Percentiles rank a stretch among this genome's conserved stretches.
Evolutionary conservation across 1,140 invertebrate genomes (phyloP).

Genomic region (Periplaneta americana): DNA sequence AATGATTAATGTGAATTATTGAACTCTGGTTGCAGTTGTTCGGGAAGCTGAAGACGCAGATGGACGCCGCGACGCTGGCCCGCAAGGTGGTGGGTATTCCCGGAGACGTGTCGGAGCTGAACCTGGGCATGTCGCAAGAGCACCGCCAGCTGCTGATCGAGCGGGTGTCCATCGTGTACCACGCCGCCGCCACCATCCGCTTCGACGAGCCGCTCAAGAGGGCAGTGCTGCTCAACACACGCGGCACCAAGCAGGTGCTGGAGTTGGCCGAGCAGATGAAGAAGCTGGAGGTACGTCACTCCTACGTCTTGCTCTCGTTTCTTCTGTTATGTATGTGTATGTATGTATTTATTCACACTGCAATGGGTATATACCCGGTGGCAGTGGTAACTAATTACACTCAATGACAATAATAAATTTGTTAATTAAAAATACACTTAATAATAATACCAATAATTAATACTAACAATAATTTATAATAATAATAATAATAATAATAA

Average conservation of each 20-base stretch:
- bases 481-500: too few species aligned
- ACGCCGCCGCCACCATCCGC: conserved; percentile 84
- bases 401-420: too few species aligned
- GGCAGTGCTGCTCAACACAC: conserved; percentile 67
- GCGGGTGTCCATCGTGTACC: conserved; percentile 78
- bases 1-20: too few species aligned
- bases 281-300: conserved; percentile 58
- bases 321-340: too few species aligned
- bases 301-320: too few species aligned
- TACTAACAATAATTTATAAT: too few species aligned
- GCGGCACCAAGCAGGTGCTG: conserved; percentile 66
- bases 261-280: conserved; percentile 71
- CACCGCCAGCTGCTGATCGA: conserved; percentile 63
- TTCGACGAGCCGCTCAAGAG: conserved; percentile 70
- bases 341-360: too few species aligned
- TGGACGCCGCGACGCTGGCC: conserved; percentile 46
- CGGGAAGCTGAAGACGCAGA: conserved; percentile 57
- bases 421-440: too few species aligned
- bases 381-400: too few species aligned
- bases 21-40: conserved; percentile 55
- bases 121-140: conserved; percentile 66
- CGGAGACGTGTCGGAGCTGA: conserved; percentile 70
- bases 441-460: too few species aligned
- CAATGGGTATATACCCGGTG: too few species aligned
- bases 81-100: conserved; percentile 62